These are phyloP conservation scores for Halichoerus grypus DNA, from an alignment of 2,113 vertebrate genomes.

Conservation along the genomic window DNA sequence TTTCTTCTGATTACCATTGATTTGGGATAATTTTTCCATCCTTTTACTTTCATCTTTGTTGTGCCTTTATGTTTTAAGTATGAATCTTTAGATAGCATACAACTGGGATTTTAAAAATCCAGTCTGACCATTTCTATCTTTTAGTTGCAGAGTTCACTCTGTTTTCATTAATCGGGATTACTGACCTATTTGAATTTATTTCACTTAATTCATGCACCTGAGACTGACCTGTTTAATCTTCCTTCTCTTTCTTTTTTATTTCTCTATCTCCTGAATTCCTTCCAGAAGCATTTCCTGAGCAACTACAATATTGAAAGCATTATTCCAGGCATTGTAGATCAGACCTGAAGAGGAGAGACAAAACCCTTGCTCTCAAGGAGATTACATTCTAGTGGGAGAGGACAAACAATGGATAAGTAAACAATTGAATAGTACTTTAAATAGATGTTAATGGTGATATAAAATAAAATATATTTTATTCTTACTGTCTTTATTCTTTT, in stretches of 20 bases:
- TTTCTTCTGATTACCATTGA: constrained; percentile 13
- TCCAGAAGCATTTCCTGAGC: background rate
- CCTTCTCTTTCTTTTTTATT: background rate
- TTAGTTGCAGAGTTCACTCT: background rate
- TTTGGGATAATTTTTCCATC: background rate
- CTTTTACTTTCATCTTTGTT: background rate
- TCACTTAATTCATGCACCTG: constrained; percentile 7
- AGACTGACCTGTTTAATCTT: background rate
- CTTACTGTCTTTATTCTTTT: background rate
- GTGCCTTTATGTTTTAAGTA: background rate
- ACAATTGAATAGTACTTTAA: background rate
- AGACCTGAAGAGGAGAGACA: background rate
- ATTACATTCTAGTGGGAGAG: background rate
- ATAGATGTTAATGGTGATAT: background rate
- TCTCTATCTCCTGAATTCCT: background rate
- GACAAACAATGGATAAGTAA: background rate
- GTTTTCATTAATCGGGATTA: constrained; percentile 29
- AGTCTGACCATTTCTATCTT: background rate
- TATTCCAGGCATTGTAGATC: background rate
- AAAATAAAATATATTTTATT: background rate
- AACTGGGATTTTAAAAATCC: constrained; percentile 14
- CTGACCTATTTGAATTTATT: constrained; percentile 39
- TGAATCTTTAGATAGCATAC: background rate
- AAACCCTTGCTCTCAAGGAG: background rate
- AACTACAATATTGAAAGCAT: background rate